Base-by-base conservation (phyloP, 2,797 vertebrate species). In the Gallinago stenura region DNA sequence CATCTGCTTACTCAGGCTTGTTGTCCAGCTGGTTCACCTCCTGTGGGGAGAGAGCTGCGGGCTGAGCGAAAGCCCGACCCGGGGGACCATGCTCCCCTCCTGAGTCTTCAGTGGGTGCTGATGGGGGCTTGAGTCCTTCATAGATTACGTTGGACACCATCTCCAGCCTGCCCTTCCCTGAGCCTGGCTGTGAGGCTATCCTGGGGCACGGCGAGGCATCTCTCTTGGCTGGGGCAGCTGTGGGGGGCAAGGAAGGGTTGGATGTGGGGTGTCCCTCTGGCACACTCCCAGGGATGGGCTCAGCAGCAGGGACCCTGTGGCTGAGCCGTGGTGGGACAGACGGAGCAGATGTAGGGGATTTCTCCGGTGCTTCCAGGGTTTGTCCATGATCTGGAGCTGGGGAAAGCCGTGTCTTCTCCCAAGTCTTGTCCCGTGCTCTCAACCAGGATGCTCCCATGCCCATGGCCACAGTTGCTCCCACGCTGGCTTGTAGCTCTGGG, bases 101-200 rank as follows among this genome's bases (percentile, higher is more conserved):
- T 3, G 91, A 83, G 45, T 84, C 86, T 82, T 95, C 95, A 28
- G 93, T 5, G 83, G 97, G 66, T 43, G 57, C 91, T 22, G 98
- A 1, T 1, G 25, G 51, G 8, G 28, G 90, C 92, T 97, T 95
- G n/a, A 98, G 97, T 83, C 99, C 99, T 56, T 99, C 99, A 91
- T 99, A 99, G 97, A 99, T 99, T 90, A 99, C 96, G 62, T 99
- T 99, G 58, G 99, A 98, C 87, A 99, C 98, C 99, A 99, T 99
- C 96, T 99, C 98, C 92, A 99, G 56, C 20, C 96, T 95, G 61
- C 89, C 95, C 30, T 82, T 95, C 25, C 96, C 93, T 95, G 92
- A 35, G 28, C 39, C 33, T 3, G 31, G 37, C 92, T 78, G 77
- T 0, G 51, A 25, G 5, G 92, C 77, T 14, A 91, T 21, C 39